These are phyloP conservation scores for Cinclus mexicanus DNA, from an alignment of 2,113 vertebrate genomes.

Conservation along the genomic window DNA sequence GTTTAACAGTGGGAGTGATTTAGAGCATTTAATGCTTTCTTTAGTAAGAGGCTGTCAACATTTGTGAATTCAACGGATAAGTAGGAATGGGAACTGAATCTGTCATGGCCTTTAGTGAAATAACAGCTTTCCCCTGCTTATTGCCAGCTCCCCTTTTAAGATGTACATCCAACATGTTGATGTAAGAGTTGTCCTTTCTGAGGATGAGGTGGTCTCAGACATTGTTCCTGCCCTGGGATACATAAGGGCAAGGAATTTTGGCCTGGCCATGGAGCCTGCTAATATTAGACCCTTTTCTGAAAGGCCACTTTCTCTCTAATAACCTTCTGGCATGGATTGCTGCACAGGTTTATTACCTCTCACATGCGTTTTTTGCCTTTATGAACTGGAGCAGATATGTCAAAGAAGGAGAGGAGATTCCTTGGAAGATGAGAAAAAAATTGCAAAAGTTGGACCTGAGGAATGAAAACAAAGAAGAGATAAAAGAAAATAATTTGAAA, in stretches of 20 bases:
- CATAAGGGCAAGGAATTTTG: neutral
- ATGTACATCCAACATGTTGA: neutral
- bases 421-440: neutral
- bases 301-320: neutral
- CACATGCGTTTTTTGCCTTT: neutral
- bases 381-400: neutral
- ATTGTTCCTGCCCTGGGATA: neutral
- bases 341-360: neutral
- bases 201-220: rapidly evolving
- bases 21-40: neutral
- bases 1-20: neutral
- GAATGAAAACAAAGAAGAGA: neutral
- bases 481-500: neutral
- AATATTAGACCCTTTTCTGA: neutral
- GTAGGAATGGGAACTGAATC: neutral
- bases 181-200: neutral
- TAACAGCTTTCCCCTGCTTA: neutral
- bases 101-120: neutral
- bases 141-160: neutral
- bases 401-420: neutral
- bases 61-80: neutral
- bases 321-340: neutral
- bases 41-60: neutral
- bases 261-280: neutral
- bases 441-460: neutral